These are phyloP conservation scores for Drymodes brunneopygia DNA, from an alignment of 2,113 vertebrate genomes.

Conservation along the genomic window DNA sequence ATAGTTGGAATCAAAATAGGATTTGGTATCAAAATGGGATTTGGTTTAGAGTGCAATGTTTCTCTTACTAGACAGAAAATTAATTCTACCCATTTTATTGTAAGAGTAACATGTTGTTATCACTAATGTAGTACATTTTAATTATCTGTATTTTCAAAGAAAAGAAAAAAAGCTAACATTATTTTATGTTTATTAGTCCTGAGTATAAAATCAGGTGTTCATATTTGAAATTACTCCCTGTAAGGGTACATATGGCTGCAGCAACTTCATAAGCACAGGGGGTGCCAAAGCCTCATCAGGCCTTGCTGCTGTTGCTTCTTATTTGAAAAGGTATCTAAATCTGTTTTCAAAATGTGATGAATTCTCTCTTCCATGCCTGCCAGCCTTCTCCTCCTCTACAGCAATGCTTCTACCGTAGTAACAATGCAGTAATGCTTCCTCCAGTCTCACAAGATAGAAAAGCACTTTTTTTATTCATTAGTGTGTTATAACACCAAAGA, in stretches of 20 bases:
- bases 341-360: not conserved
- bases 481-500: not conserved
- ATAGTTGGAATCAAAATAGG: not conserved
- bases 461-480: not conserved
- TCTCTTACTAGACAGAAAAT: not conserved
- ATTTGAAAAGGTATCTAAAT: not conserved
- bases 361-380: not conserved
- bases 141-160: not conserved
- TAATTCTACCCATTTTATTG: not conserved
- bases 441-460: not conserved
- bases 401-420: not conserved
- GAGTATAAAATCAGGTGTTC: not conserved
- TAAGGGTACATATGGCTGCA: not conserved
- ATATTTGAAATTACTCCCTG: not conserved
- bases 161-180: not conserved
- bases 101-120: not conserved
- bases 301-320: not conserved
- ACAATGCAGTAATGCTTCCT: not conserved
- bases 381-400: not conserved
- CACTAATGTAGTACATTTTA: not conserved
- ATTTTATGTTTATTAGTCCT: not conserved
- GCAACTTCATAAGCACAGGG: not conserved
- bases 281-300: not conserved
- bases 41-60: not conserved
- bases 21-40: not conserved